Evolutionary conservation across 2,888 invertebrate genomes (phyloP), one percentile per base, ranked within the genome.

Genomic region (Ormyrus thymus): DNA sequence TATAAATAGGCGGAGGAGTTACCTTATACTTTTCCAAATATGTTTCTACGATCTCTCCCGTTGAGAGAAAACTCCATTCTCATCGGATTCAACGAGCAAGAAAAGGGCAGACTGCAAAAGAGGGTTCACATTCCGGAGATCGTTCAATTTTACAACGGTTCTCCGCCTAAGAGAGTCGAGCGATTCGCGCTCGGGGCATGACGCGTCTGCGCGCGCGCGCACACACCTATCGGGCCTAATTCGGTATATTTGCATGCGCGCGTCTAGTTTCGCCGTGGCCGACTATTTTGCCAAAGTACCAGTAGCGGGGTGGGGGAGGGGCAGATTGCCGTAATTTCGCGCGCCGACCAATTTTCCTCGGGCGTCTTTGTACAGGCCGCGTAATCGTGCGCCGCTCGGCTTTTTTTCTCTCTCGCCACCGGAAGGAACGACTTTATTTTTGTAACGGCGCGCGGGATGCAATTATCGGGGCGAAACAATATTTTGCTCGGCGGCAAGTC

Each of bases 261-360:
- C 13, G 9, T 62, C 46, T 11, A 62, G 11, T 62, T 46, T 62
- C 46, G 45, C 45, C 29, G 7, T 9, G 1, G 45, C 13, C 55
- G 56, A 58, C 48, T 46, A 56, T 56, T 56, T 69, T 46, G 43
- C 58, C 59, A 59, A 29, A 45, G 48, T 50, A 29, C 43, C 15
- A n/a, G 13, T n/a, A n/a, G n/a, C n/a, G n/a, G n/a, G n/a, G n/a
- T n/a, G n/a, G n/a, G n/a, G n/a, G n/a, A n/a, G 15, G 58, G 9
- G 5, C 55, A 58, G 61, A 61, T 11, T 11, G 15, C 46, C 59
- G 50, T 59, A 59, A 70, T 70, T 70, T 59, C 11, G 61, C 61
- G 29, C 43, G 29, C 43, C 11, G 43, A 11, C 11, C 11, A 66
- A 66, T 66, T 65, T 65, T 55, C 6, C 15, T n/a, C 45, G 46